phyloP scores from a whole-genome alignment of 2,797 vertebrate genomes.

The Pangasius djambal region DNA sequence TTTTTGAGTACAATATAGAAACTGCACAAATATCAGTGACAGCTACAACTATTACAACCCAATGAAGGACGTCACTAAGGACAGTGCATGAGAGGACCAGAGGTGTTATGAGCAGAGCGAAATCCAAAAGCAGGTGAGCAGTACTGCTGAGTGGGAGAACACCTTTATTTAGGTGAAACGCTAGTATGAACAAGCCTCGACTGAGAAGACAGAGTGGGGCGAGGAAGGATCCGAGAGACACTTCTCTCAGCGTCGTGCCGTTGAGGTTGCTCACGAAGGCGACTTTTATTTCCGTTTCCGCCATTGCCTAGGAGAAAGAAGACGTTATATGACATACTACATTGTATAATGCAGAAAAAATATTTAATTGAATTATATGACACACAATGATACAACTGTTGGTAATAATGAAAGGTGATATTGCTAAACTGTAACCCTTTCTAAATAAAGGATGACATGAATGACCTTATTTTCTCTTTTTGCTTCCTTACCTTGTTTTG shows the following conservation, averaged over 20 bases:
- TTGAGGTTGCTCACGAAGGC: conserved; percentile 90
- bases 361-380: not conserved
- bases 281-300: conserved; percentile 83
- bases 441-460: not conserved
- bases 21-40: conserved; percentile 68
- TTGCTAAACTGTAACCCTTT: not conserved
- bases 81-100: conserved; percentile 84
- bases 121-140: conserved; percentile 83
- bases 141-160: conserved; percentile 66
- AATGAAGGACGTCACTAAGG: conserved; percentile 73
- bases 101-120: conserved; percentile 81
- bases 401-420: not conserved
- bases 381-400: not conserved
- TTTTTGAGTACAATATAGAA: conserved; percentile 67
- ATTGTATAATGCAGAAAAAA: not conserved
- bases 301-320: conserved; percentile 76
- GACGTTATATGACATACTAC: not conserved
- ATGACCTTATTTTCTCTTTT: not conserved
- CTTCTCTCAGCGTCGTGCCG: conserved; percentile 87
- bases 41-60: conserved; percentile 66
- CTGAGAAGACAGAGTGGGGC: conserved; percentile 81
- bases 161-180: conserved; percentile 68
- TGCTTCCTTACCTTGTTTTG: not conserved
- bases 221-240: conserved; percentile 80
- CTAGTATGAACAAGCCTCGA: conserved; percentile 83